phyloP scores from a whole-genome alignment of 2,113 vertebrate species.

The Scomber scombrus region DNA sequence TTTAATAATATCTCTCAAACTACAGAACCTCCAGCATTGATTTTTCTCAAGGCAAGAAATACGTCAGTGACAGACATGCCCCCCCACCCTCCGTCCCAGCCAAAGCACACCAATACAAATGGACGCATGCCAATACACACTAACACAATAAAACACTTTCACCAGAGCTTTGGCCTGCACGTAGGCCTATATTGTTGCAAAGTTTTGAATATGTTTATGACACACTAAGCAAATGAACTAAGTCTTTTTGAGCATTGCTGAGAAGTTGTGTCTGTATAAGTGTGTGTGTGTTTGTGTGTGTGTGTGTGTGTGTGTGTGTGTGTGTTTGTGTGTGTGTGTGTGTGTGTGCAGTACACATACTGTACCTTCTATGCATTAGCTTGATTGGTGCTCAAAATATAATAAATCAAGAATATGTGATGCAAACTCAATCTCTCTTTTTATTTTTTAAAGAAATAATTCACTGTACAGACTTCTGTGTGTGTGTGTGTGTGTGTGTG shows the following conservation, averaged over 20 bases:
- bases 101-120: not conserved
- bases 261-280: not conserved
- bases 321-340: no score
- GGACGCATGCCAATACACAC: not conserved
- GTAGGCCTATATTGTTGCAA: conserved; percentile 4
- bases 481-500: not conserved
- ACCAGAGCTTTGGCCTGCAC: not conserved
- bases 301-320: not conserved
- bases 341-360: not conserved
- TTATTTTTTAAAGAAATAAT: not conserved
- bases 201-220: not conserved
- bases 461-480: not conserved
- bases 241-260: not conserved
- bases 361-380: conserved; percentile 35
- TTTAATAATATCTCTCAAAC: no score
- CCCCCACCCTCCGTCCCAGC: not conserved
- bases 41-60: not conserved
- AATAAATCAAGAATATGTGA: conserved; percentile 11
- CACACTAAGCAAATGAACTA: conserved; percentile 29
- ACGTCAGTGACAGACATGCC: not conserved
- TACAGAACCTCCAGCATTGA: not conserved
- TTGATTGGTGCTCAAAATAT: conserved; percentile 39
- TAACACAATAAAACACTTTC: no score
- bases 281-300: not conserved
- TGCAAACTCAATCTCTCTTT: not conserved